Evolutionary conservation across 2,113 vertebrate genomes (phyloP), one percentile per base, ranked within the genome.

Genomic region (Ornithorhynchus anatinus): DNA sequence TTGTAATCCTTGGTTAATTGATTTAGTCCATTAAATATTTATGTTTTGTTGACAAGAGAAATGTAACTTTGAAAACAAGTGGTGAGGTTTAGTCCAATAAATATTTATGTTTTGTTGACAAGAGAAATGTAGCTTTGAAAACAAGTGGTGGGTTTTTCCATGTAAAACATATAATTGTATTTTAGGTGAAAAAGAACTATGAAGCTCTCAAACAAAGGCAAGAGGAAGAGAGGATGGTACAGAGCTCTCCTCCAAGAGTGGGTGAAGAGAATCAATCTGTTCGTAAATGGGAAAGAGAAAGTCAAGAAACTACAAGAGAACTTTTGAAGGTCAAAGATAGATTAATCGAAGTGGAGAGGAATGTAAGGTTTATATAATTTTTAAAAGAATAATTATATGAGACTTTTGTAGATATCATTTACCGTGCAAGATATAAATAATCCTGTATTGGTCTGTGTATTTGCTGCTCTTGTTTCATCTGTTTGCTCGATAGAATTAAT

Each of bases 141-240:
- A 22, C 42, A 52, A 17, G 8, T 50, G 19, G 31, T 65, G 75
- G 66, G 69, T 29, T 33, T 53, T 13, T 13, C 7, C 16, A 54
- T 61, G 80, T 66, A 82, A 67, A 67, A 66, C 38, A 77, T 60
- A 59, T 79, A 53, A 88, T 75, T 38, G 80, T 62, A 68, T 90
- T 87, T 64, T 78, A 99, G 98, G 97, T 99, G 69, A 99, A 98
- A 88, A 98, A 98, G 86, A 99, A 99, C 92, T 99, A 99, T 9
- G 97, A 99, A 92, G 98, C 96, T 10, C 95, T 99, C 35, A 97
- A 96, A 57, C 98, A 99, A 77, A 94, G 98, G 71, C 96, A 99
- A 85, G 97, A 99, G 79, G 97, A 99, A 75, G 98, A 99, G 90
- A 94, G 91, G 60, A 95, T 95, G 94, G 91, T 96, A 65, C 96